Evolutionary conservation across 2,888 invertebrate genomes (phyloP).

Genomic region (Acleris laterana): DNA sequence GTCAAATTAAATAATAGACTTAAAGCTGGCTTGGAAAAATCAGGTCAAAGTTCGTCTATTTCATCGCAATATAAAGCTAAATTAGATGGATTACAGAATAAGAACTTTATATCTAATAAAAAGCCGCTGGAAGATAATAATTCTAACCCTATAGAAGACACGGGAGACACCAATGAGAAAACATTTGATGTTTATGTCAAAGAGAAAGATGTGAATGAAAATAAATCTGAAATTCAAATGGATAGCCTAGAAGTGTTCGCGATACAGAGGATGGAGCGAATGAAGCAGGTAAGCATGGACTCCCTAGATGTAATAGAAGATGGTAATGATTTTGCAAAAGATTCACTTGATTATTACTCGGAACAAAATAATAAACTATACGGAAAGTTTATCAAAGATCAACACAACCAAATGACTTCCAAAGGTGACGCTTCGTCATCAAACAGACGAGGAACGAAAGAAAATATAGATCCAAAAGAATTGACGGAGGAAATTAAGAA

Average conservation of each 20-base stretch:
- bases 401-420: conserved; percentile 62
- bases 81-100: conserved; percentile 77
- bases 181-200: conserved; percentile 85
- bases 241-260: conserved; percentile 85
- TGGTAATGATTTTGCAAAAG: conserved; percentile 73
- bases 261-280: conserved; percentile 71
- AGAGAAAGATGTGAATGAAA: conserved; percentile 85
- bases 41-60: conserved; percentile 73
- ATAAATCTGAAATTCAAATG: conserved; percentile 86
- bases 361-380: conserved; percentile 72
- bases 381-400: conserved; percentile 64
- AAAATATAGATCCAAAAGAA: conserved; percentile 66
- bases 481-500: conserved; percentile 84
- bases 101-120: conserved; percentile 68
- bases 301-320: conserved; percentile 78
- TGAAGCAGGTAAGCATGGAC: conserved; percentile 78
- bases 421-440: conserved; percentile 55
- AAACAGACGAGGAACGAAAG: conserved; percentile 65
- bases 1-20: conserved; percentile 83
- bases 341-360: conserved; percentile 78
- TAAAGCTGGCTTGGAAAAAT: conserved; percentile 74
- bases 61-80: conserved; percentile 81
- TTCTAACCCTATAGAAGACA: conserved; percentile 65
- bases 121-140: conserved; percentile 66
- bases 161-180: conserved; percentile 74